Evolutionary conservation across 2,888 invertebrate genomes (phyloP), one percentile per base, ranked within the genome.

Genomic region (Orthosia cruda): DNA sequence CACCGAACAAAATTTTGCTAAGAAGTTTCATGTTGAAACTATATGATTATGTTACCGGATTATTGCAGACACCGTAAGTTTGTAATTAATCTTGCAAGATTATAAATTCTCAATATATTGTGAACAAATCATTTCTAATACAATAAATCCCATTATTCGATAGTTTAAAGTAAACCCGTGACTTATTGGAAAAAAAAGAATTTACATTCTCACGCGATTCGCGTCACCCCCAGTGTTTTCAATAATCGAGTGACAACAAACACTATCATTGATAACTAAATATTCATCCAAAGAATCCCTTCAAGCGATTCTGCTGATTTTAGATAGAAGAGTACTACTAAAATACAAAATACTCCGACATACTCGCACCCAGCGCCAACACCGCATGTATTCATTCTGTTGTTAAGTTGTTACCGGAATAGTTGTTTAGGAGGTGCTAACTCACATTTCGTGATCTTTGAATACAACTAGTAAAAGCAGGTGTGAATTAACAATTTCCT

Each of bases 351-450:
- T n/a, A 54, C 23, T 47, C 18, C 49, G 20, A 64, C 26, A 65
- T 71, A 71, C 58, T 78, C 70, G 75, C 84, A 83, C 74, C 74
- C 50, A 50, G 40, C 50, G 45, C 49, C 63, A 61, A 32, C 71
- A 55, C 18, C 20, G 69, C 23, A 40, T 71, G 64, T 74, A 61
- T 79, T 80, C 69, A 65, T 75, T 23, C 52, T 50, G 77, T 79
- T 81, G 77, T 85, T 83, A 77, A 79, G 73, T 84, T 69, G 77
- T 87, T 83, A 76, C 86, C 80, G 88, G 89, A 84, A 89, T 89
- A 89, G 87, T 92, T 91, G 89, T 80, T 89, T 87, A 88, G 89
- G 89, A 94, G 94, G 94, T 95, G 96, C 93, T 96, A 96, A 96
- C 91, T 91, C 87, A 88, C 87, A 89, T 90, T 93, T 93, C 96